These are phyloP conservation scores for Trialeurodes vaporariorum DNA, from an alignment of 1,140 invertebrate species.

Conservation along the genomic window DNA sequence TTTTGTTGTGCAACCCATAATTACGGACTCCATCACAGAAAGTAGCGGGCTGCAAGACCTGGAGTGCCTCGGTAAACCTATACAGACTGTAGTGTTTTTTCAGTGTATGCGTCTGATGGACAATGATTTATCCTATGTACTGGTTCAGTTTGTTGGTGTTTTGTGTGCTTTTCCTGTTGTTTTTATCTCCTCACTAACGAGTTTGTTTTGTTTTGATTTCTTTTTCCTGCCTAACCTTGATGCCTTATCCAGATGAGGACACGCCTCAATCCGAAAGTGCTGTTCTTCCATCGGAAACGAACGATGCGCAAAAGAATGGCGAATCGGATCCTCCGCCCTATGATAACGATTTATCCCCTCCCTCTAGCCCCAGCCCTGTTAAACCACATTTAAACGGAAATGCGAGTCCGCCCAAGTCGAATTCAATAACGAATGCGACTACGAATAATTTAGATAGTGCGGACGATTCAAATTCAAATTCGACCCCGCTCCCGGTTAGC, in stretches of 20 bases:
- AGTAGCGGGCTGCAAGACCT: too few species aligned
- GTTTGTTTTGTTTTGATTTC: background rate
- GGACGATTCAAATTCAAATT: constrained; percentile 32
- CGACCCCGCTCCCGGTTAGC: constrained; percentile 36
- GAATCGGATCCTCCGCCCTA: background rate
- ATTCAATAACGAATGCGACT: constrained; percentile 21
- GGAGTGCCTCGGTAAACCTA: too few species aligned
- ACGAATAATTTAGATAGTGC: constrained; percentile 32
- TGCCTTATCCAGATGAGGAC: background rate
- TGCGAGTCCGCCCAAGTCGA: constrained; percentile 27
- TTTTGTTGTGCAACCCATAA: too few species aligned
- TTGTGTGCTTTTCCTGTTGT: background rate
- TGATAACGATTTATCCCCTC: background rate
- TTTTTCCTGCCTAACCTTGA: background rate
- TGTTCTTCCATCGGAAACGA: background rate
- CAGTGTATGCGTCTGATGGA: too few species aligned
- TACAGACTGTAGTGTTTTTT: too few species aligned
- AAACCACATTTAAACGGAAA: constrained; percentile 27
- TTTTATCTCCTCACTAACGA: background rate
- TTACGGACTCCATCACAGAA: too few species aligned
- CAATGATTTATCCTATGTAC: too few species aligned
- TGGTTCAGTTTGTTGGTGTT: too few species aligned
- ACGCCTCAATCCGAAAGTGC: background rate
- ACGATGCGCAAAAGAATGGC: background rate
- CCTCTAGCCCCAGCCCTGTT: background rate